phyloP scores from a whole-genome alignment of 2,888 invertebrate genomes.

The Chloromyia formosa region DNA sequence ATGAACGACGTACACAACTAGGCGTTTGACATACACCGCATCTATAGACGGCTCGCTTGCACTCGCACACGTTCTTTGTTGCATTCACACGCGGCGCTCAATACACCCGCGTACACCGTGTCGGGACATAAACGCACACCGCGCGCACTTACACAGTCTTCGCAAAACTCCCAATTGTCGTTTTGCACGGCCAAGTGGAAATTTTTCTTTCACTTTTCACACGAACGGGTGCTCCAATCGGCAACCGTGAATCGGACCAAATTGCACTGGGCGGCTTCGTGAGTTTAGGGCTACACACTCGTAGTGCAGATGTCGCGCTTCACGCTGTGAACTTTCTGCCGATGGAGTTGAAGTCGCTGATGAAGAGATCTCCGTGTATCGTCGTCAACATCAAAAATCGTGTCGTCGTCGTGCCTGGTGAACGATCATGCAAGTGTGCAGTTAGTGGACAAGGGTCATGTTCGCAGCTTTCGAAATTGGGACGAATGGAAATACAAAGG shows the following conservation, averaged over 20 bases:
- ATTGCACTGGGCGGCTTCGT: neutral
- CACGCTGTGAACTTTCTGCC: neutral
- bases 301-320: neutral
- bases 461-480: constrained; percentile 1
- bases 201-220: constrained; percentile 34
- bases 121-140: constrained; percentile 7
- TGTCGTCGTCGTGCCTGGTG: constrained; percentile 6
- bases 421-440: constrained; percentile 16
- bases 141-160: constrained; percentile 28
- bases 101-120: constrained; percentile 46
- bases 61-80: constrained; percentile 7
- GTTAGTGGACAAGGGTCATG: neutral
- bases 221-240: neutral
- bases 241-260: neutral
- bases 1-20: neutral
- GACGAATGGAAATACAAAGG: neutral
- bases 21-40: neutral
- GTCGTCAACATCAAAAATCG: constrained; percentile 38
- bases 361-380: constrained; percentile 20
- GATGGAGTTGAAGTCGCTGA: constrained; percentile 4
- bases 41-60: neutral
- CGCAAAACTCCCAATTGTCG: neutral
- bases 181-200: neutral
- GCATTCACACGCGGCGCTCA: neutral
- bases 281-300: neutral